Conservation (phyloP, 2,113 vertebrate genomes). For the Tretioscincus oriximinensis region DNA sequence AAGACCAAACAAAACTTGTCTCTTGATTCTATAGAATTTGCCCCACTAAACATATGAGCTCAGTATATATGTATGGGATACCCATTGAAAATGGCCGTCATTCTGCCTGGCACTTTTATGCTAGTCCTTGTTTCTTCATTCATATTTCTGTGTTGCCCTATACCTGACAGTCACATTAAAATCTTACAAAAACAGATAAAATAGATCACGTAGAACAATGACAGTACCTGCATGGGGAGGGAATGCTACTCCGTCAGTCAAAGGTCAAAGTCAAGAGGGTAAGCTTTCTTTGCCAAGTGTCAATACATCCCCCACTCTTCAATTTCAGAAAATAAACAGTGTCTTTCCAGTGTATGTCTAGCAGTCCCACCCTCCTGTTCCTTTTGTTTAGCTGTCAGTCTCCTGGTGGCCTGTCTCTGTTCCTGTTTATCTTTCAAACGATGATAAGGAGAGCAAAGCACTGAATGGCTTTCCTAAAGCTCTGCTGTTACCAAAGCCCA, state of each 20-base stretch:
- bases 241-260: too few species aligned
- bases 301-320: slow-evolving; percentile 28
- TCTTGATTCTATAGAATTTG: not conserved
- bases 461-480: slow-evolving; percentile 40
- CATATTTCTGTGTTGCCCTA: too few species aligned
- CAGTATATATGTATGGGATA: not conserved
- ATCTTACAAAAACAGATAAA: too few species aligned
- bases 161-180: too few species aligned
- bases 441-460: slow-evolving; percentile 44
- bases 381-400: slow-evolving; percentile 41
- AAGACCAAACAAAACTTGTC: not conserved
- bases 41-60: not conserved
- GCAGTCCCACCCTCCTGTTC: slow-evolving; percentile 24
- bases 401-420: slow-evolving; percentile 33
- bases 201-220: too few species aligned
- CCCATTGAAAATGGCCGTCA: not conserved
- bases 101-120: not conserved
- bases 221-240: too few species aligned
- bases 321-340: slow-evolving; percentile 36
- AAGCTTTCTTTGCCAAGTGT: slow-evolving; percentile 10
- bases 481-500: slow-evolving; percentile 9
- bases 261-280: too few species aligned
- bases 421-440: slow-evolving; percentile 32
- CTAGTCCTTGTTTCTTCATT: too few species aligned
- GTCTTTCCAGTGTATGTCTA: slow-evolving; percentile 33